Evolutionary conservation across 2,797 vertebrate genomes (phyloP).

Genomic region (Bovichtus diacanthus): DNA sequence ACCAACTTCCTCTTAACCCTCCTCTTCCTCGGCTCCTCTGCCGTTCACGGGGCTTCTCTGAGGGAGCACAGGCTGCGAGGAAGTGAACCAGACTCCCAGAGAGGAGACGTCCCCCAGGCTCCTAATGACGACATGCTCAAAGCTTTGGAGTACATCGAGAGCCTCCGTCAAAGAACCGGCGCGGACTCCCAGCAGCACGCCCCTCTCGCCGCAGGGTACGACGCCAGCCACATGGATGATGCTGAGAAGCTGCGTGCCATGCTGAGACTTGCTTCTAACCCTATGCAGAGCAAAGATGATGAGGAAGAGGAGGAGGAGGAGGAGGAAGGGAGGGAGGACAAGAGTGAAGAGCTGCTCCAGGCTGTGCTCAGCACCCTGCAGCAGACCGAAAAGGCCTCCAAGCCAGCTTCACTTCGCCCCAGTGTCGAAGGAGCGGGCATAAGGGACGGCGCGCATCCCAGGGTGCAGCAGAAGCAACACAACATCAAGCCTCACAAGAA

Average conservation of each 20-base stretch:
- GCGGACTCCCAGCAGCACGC: conserved; percentile 75
- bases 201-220: conserved; percentile 76
- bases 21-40: conserved; percentile 74
- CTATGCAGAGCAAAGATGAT: conserved; percentile 43
- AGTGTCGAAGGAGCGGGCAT: conserved; percentile 18
- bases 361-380: conserved; percentile 90
- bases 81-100: conserved; percentile 84
- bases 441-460: conserved; percentile 15
- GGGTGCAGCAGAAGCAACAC: conserved; percentile 62
- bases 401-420: conserved; percentile 69
- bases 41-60: conserved; percentile 85
- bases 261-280: conserved; percentile 63
- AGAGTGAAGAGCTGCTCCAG: conserved; percentile 90
- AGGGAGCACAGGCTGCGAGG: conserved; percentile 88
- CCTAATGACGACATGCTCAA: conserved; percentile 93
- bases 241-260: conserved; percentile 75
- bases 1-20: conserved; percentile 80
- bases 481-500: conserved; percentile 82
- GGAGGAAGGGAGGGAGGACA: conserved; percentile 83
- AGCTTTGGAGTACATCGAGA: conserved; percentile 94
- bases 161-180: conserved; percentile 88
- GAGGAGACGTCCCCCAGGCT: conserved; percentile 78
- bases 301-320: conserved; percentile 78
- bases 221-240: conserved; percentile 55
- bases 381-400: conserved; percentile 87